Conservation (phyloP, 2,113 vertebrate species). For the Solea solea region DNA sequence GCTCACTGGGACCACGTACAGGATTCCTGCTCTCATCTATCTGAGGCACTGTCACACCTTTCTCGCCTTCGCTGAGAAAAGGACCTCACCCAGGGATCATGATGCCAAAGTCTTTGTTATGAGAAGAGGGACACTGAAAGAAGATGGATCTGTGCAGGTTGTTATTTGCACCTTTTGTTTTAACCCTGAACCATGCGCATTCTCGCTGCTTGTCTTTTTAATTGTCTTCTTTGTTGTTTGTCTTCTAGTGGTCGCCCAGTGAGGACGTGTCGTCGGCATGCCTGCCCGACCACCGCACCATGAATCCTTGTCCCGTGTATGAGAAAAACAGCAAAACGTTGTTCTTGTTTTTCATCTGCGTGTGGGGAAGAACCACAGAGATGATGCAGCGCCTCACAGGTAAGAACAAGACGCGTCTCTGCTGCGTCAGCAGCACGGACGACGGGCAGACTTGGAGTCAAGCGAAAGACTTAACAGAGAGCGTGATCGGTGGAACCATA, state of each 20-base stretch:
- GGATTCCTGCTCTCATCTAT: conserved; percentile 91
- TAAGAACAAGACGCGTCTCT: conserved; percentile 88
- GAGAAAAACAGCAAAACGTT: conserved; percentile 77
- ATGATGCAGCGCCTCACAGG: conserved; percentile 85
- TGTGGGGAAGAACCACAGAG: conserved; percentile 82
- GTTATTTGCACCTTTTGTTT: conserved; percentile 4
- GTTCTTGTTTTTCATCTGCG: conserved; percentile 92
- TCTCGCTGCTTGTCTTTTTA: neutral
- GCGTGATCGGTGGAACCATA: conserved; percentile 84
- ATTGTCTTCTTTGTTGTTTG: neutral
- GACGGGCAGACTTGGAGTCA: conserved; percentile 88
- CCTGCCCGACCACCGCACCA: conserved; percentile 77
- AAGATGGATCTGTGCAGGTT: conserved; percentile 82
- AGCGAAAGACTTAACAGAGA: conserved; percentile 84
- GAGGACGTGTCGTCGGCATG: conserved; percentile 71
- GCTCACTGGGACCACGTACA: conserved; percentile 81
- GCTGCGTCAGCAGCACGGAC: conserved; percentile 86
- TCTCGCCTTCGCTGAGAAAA: conserved; percentile 92
- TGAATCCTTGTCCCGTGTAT: conserved; percentile 85
- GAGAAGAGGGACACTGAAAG: conserved; percentile 81
- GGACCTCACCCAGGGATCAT: conserved; percentile 79
- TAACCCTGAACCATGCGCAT: neutral
- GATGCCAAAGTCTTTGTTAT: conserved; percentile 88
- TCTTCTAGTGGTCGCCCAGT: conserved; percentile 75
- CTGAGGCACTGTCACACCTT: conserved; percentile 78